phyloP scores from a whole-genome alignment of 2,888 invertebrate genomes.

The Eilema sororculum region DNA sequence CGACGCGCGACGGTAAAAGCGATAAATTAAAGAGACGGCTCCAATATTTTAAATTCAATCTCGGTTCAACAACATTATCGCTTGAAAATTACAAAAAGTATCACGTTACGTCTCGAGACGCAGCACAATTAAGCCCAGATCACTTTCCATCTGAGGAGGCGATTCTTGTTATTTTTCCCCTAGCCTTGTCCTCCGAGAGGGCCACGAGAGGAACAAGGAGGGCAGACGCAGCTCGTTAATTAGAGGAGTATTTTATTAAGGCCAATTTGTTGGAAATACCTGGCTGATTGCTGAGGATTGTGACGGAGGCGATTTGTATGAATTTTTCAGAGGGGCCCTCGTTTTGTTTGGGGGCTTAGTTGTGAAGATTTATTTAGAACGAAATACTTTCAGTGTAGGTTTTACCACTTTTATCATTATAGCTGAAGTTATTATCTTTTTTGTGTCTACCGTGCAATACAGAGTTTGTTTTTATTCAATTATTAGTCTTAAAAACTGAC shows the following conservation, averaged over 20 bases:
- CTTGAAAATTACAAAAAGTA: conserved; percentile 30
- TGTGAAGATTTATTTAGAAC: conserved; percentile 16
- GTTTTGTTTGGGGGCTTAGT: conserved; percentile 47
- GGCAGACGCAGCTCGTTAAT: conserved; percentile 70
- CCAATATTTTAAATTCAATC: conserved; percentile 33
- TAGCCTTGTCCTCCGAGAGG: conserved; percentile 45
- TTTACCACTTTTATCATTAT: neutral
- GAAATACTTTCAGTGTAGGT: conserved; percentile 15
- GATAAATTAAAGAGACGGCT: neutral
- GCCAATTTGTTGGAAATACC: conserved; percentile 84
- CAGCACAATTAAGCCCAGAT: conserved; percentile 73
- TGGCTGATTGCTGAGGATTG: conserved; percentile 70
- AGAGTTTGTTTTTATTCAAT: too few species aligned
- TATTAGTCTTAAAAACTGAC: too few species aligned
- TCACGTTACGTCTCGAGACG: conserved; percentile 39
- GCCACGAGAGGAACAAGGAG: conserved; percentile 24
- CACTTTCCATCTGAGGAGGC: conserved; percentile 79
- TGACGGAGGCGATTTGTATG: conserved; percentile 64
- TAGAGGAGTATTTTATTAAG: conserved; percentile 83
- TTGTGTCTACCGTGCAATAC: accelerated
- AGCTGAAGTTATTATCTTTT: neutral
- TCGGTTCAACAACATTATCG: conserved; percentile 32
- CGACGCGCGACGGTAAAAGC: neutral
- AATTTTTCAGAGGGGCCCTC: conserved; percentile 54
- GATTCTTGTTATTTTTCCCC: conserved; percentile 81